Evolutionary conservation across 2,888 invertebrate species (phyloP), one percentile per base, ranked within the genome.

Genomic region (Cephus rjabovi): DNA sequence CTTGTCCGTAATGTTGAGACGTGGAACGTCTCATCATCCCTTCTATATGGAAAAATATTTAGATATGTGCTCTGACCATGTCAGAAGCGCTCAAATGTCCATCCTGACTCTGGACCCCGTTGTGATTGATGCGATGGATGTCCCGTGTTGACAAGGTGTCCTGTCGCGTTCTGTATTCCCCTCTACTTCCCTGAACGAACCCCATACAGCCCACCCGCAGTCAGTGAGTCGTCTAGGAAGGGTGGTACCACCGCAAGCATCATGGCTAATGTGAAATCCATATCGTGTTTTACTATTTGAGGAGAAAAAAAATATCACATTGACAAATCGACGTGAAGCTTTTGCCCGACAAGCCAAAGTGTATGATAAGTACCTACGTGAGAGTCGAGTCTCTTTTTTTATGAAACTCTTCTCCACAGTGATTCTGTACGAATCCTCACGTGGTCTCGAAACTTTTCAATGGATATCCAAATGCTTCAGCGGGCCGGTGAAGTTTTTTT

Each of bases 201-300:
- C 76, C 33, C 23, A 33, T 71, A 12, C 31, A 71, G 12, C 12
- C 71, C 34, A 3, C 12, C 71, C 33, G 12, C 1, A 12, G 71
- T 15, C 71, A 71, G 71, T 4, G 34, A 71, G 34, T 33, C 31
- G 2, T 33, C 34, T 15, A 71, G 34, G 33, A 70, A 71, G 71
- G 71, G 12, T 34, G 31, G 1, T 35, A 34, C 71, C 15, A 31
- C 71, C 23, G 9, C 15, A 9, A 56, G 23, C 23, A 56, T 56
- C 9, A 56, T 23, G 79, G 83, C 84, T 87, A 87, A 87, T 87
- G 87, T 82, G 82, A 88, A 88, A 88, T 88, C 87, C 84, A 88
- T 88, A 88, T 86, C 84, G 79, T 77, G 79, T 81, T 81, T 78
- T 82, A 78, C 79, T 77, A 79, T 69, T 74, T 34, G 69, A 75